A percentile compares a stretch with the other conserved stretches of the same genome.
These are phyloP conservation scores for Linnaemya tessellans DNA, from an alignment of 2,888 invertebrate species.

Conservation along the genomic window DNA sequence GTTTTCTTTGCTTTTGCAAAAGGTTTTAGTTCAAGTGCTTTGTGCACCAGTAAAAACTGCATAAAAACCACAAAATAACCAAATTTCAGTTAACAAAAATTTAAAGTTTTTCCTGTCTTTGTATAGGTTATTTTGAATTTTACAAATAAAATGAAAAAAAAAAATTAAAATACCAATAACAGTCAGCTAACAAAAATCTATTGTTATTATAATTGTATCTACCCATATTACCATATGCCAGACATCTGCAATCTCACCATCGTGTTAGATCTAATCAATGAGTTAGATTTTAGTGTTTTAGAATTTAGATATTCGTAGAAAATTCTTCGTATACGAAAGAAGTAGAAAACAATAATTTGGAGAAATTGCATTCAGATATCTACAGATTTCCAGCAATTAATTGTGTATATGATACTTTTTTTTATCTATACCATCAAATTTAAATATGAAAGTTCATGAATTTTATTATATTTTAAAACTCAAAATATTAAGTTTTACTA, in stretches of 20 bases:
- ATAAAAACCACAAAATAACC: slow-evolving; percentile 35
- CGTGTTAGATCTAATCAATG: slow-evolving; percentile 29
- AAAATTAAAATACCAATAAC: slow-evolving; percentile 43
- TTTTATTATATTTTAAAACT: background rate
- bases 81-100: slow-evolving; percentile 44
- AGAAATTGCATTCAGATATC: background rate
- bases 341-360: background rate
- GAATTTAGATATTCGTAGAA: background rate
- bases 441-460: slow-evolving; percentile 27
- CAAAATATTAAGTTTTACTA: background rate
- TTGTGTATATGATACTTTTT: slow-evolving; percentile 47
- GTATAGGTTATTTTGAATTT: slow-evolving; percentile 36
- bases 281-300: slow-evolving; percentile 5
- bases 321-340: slow-evolving; percentile 5
- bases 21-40: slow-evolving; percentile 56
- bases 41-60: slow-evolving; percentile 18
- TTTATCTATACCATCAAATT: background rate
- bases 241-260: slow-evolving; percentile 44
- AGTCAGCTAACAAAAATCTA: slow-evolving; percentile 46
- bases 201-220: slow-evolving; percentile 45
- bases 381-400: background rate
- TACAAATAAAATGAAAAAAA: slow-evolving; percentile 5
- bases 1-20: slow-evolving; percentile 13
- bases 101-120: background rate
- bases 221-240: slow-evolving; percentile 33